Conservation (phyloP, 2,888 invertebrate species). For the Chorisops tibialis region DNA sequence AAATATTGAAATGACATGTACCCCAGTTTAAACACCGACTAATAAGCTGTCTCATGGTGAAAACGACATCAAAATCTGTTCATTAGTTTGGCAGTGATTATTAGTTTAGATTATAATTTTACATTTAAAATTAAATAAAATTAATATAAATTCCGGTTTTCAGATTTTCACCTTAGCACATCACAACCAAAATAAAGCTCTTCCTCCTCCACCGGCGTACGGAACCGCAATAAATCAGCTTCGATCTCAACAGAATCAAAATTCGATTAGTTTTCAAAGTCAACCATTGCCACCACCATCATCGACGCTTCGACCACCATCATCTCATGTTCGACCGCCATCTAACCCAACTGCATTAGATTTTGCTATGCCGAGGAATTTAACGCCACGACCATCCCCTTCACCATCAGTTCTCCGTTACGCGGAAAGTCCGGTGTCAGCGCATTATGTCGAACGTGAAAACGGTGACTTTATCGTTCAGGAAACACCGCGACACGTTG, state of each 20-base stretch:
- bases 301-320: not conserved
- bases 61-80: no score
- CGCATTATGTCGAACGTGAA: slow-evolving; percentile 50
- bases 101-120: no score
- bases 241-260: slow-evolving; percentile 52
- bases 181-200: slow-evolving; percentile 20
- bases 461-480: slow-evolving; percentile 52
- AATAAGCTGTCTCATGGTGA: no score
- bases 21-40: no score
- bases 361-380: not conserved
- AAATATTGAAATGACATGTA: no score
- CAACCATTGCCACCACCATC: not conserved
- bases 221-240: slow-evolving; percentile 52
- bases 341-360: not conserved
- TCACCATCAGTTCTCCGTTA: slow-evolving; percentile 48
- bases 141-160: no score
- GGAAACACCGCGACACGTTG: slow-evolving; percentile 50
- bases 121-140: no score
- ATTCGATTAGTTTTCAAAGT: slow-evolving; percentile 29
- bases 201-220: slow-evolving; percentile 51
- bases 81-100: no score
- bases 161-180: slow-evolving; percentile 38
- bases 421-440: slow-evolving; percentile 43
- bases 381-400: slow-evolving; percentile 28
- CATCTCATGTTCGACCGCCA: not conserved